Evolutionary conservation across 2,888 invertebrate genomes (phyloP).

Genomic region (Heliconius erato): DNA sequence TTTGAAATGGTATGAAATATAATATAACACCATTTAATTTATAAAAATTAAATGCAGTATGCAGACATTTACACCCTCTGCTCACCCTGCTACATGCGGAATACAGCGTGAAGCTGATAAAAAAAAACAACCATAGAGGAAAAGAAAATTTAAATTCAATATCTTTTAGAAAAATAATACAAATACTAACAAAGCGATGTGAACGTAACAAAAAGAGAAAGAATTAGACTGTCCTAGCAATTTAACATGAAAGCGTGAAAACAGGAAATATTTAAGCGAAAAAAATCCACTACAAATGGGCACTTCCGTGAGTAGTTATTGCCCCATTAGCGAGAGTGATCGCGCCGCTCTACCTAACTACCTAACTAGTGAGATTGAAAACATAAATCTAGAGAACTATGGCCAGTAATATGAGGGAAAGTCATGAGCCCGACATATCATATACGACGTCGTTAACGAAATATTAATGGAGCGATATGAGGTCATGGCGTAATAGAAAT

Average conservation of each 20-base stretch:
- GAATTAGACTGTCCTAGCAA: constrained; percentile 25
- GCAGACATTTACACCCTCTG: too few species aligned
- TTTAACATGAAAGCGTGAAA: constrained; percentile 60
- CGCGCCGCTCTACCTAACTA: constrained; percentile 60
- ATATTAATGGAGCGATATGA: constrained; percentile 21
- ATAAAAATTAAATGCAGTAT: neutral
- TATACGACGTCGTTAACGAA: constrained; percentile 18
- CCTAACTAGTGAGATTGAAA: constrained; percentile 68
- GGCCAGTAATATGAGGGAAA: constrained; percentile 17
- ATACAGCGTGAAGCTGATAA: neutral
- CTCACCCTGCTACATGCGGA: too few species aligned
- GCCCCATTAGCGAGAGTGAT: constrained; percentile 74
- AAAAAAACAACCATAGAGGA: neutral
- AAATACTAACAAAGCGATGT: constrained; percentile 12
- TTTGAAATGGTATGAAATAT: neutral
- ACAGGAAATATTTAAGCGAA: constrained; percentile 68
- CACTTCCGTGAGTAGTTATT: constrained; percentile 76
- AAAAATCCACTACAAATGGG: constrained; percentile 74
- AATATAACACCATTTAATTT: neutral
- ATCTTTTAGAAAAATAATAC: neutral
- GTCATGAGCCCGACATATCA: constrained; percentile 17
- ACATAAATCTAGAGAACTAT: constrained; percentile 62
- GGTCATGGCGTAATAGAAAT: neutral
- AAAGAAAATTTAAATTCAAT: neutral
- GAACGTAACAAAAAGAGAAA: constrained; percentile 8